These are phyloP conservation scores for Popillia japonica DNA, from an alignment of 1,140 invertebrate genomes.

Conservation along the genomic window DNA sequence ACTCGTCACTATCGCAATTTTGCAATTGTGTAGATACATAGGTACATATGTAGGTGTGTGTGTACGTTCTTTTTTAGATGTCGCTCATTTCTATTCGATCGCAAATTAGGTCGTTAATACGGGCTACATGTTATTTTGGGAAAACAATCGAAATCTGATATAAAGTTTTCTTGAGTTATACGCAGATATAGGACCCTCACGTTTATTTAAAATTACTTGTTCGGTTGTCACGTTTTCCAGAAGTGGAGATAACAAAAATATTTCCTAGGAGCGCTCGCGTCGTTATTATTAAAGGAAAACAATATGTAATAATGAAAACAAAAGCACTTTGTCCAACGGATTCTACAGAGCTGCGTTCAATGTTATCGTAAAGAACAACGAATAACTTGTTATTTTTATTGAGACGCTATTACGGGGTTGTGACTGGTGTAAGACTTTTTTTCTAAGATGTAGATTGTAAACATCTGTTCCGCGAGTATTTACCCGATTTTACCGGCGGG, in stretches of 20 bases:
- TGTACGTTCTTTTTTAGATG: no score
- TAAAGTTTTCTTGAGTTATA: not conserved
- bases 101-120: no score
- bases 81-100: no score
- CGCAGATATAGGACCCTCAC: not conserved
- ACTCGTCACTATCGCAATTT: no score
- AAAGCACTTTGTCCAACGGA: not conserved
- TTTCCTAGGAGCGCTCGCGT: not conserved
- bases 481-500: not conserved
- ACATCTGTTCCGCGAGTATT: conserved; percentile 1
- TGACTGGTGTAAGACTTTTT: not conserved
- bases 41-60: no score
- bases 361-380: conserved; percentile 1
- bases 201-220: conserved; percentile 12
- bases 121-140: no score
- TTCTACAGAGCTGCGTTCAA: not conserved
- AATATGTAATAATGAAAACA: conserved; percentile 4
- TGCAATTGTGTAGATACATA: no score
- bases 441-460: not conserved
- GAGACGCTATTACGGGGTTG: not conserved
- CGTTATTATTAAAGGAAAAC: conserved; percentile 6
- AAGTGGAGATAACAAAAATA: conserved; percentile 11
- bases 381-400: not conserved
- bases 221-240: not conserved
- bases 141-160: conserved; percentile 6